Base-by-base conservation (phyloP, 2,888 invertebrate species). In the Tricholauxania praeusta region DNA sequence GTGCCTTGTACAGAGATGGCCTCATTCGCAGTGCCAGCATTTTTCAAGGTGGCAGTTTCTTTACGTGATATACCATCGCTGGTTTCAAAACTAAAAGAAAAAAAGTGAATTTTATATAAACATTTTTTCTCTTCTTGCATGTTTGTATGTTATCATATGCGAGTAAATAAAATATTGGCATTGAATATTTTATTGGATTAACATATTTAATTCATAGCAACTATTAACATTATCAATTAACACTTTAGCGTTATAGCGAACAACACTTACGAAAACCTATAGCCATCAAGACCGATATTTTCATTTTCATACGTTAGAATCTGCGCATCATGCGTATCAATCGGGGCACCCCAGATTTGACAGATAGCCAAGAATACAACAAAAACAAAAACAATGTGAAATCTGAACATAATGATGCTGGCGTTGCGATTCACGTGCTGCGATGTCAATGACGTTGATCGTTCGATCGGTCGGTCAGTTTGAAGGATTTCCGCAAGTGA, bases 251-350 rank as follows among this genome's bases (percentile, higher is more conserved):
- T 22, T 22, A 22, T 22, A 22, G 22, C 28, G 28, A 28, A 0
- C 28, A 28, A 22, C 10, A 77, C 85, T 79, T 75, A 85, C 85
- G 77, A 80, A 77, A 83, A 85, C 47, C 81, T 81, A 66, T 83
- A 85, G 68, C 85, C 85, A 74, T 84, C 83, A 12, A 77, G 75
- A 63, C 83, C 85, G 53, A 82, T 80, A 59, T 85, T 84, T 80
- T 91, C 89, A 74, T 88, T 87, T 32, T 92, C 91, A 78, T 91
- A 91, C 68, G 89, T 89, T 65, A 91, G 67, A 75, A 92, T 88
- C 77, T 89, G 89, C 2, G 90, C 91, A 78, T 91, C 89, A 79
- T 89, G 83, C 39, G 39, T 10, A 72, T 84, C 80, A 69, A 84
- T 60, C 8, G 83, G 83, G 28, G 81, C 83, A 15, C 83, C 82